A percentile compares a stretch with the other conserved stretches of the same genome.
Evolutionary conservation across 92 coral and sea anemone genomes (phyloP).

Genomic region (Palythoa grandiflora): DNA sequence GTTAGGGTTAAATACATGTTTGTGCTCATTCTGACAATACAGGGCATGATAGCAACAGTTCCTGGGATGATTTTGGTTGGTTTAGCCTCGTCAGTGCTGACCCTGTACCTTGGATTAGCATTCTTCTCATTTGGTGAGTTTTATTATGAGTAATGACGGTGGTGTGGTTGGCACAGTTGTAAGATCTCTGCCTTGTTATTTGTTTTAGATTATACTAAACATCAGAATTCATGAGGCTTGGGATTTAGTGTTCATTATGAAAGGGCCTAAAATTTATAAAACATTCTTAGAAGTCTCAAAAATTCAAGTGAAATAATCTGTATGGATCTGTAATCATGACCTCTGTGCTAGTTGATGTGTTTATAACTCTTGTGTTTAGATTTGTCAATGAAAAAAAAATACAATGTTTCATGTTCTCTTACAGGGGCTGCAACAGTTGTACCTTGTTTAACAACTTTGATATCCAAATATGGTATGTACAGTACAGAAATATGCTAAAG

Average conservation of each 20-base stretch:
- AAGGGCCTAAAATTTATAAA: too few relatives aligned
- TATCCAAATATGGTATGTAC: conserved; percentile 86
- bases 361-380: not conserved
- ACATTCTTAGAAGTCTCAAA: too few relatives aligned
- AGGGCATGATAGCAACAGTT: conserved; percentile 95
- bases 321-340: too few relatives aligned
- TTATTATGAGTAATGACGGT: too few relatives aligned
- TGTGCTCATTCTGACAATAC: not conserved
- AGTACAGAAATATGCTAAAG: not conserved
- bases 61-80: conserved; percentile 95
- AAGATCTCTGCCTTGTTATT: too few relatives aligned
- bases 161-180: too few relatives aligned
- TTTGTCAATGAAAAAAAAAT: not conserved
- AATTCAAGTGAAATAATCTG: too few relatives aligned
- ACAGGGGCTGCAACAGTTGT: conserved; percentile 95
- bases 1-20: too few relatives aligned
- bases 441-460: conserved; percentile 86
- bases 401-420: not conserved
- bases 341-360: not conserved
- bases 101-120: conserved; percentile 82
- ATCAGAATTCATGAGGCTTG: too few relatives aligned
- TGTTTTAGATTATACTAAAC: too few relatives aligned
- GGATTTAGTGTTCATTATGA: too few relatives aligned
- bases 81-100: conserved; percentile 72
- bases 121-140: conserved; percentile 55